Evolutionary conservation across 1,140 invertebrate species (phyloP), one percentile per base, ranked within the genome.

Genomic region (Pollicipes pollicipes): DNA sequence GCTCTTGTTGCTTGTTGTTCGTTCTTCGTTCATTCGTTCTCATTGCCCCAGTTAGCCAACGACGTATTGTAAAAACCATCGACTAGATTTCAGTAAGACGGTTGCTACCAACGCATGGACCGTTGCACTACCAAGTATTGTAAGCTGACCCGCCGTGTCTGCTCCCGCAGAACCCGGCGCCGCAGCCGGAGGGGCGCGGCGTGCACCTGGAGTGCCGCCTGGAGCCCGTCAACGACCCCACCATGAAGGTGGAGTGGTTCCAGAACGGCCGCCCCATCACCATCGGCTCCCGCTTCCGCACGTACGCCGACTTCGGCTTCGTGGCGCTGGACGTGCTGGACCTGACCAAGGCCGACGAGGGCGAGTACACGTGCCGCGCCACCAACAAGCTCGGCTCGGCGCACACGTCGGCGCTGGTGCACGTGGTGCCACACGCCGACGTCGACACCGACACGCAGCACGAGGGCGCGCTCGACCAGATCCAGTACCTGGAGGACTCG

Each of bases 191-290:
- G 81, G 93, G 93, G 32, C 90, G 90, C 78, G 93, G 93, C 76
- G 89, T 95, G 77, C 93, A 95, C 76, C 80, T 95, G 67, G 91
- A 95, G 79, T 91, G 91, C 75, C 84, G 91, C 67, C 80, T 96
- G 70, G 93, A 96, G 79, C 93, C 93, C 0, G 93, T 93, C 87
- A 90, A 90, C 30, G 93, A 96, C 81, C 92, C 92, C n/a, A 93
- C 91, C 0, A 93, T 96, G 90, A 84, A 89, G 76, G 91, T 96
- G 4, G 93, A 96, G 82, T 97, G 93, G 93, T 95, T 90, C 82
- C 90, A 91, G 73, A 95, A 97, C 81, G 93, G 92, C 32, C 85
- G 86, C 75, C 74, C 76, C 26, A 74, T 78, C 58, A 77, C 78
- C 37, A 75, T 78, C 71, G 83, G 84, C 68, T 95, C 92, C 8